Conservation (phyloP, 2,797 vertebrate species). For the Poeciliopsis turneri region DNA sequence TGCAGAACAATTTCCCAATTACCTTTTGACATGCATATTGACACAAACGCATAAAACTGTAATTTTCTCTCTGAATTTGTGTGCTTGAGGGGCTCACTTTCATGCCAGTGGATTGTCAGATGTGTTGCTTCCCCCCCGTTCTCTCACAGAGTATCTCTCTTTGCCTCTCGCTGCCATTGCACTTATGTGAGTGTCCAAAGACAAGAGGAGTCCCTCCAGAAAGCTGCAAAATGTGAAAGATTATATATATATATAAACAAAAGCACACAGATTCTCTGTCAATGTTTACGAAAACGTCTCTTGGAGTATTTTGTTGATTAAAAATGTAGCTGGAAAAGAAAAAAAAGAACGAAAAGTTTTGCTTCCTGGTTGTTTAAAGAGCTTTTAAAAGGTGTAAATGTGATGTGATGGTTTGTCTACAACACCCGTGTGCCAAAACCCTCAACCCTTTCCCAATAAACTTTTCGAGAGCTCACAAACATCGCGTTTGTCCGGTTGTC, state of each 20-base stretch:
- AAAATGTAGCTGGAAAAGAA: background rate
- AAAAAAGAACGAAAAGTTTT: background rate
- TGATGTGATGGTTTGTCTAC: conserved; percentile 48
- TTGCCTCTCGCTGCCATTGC: conserved; percentile 66
- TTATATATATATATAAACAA: background rate
- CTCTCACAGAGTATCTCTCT: conserved; percentile 24
- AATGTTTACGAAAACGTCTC: background rate
- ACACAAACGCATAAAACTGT: conserved; percentile 82
- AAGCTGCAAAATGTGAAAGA: conserved; percentile 48
- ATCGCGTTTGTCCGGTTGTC: conserved; percentile 63
- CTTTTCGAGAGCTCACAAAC: conserved; percentile 61
- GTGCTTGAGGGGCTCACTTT: conserved; percentile 80
- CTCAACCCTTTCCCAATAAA: conserved; percentile 60
- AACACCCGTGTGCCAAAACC: conserved; percentile 56
- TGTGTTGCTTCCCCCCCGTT: conserved; percentile 74
- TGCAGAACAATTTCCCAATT: conserved; percentile 84
- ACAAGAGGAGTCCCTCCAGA: conserved; percentile 42
- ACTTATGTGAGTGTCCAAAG: conserved; percentile 65
- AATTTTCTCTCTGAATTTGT: conserved; percentile 83
- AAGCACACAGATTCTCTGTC: background rate
- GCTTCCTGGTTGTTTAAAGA: conserved; percentile 13
- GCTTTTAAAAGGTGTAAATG: conserved; percentile 39
- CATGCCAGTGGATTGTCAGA: conserved; percentile 80
- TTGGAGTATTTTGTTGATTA: background rate
- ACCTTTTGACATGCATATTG: conserved; percentile 85